Base-by-base conservation (phyloP, 2,888 invertebrate species). In the Coenonympha glycerion region DNA sequence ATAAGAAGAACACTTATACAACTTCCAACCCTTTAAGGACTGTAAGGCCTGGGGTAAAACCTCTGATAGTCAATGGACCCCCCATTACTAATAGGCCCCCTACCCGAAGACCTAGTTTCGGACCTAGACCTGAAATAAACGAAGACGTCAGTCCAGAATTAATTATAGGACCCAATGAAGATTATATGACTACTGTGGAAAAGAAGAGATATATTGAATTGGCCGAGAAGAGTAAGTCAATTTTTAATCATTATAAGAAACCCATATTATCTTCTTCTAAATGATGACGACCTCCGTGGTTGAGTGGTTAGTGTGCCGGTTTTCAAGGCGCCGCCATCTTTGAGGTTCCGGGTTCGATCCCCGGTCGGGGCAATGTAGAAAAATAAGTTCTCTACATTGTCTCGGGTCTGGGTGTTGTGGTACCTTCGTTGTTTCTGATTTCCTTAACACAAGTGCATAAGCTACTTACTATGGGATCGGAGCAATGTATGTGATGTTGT, bases 211-310 rank as follows among this genome's bases (percentile, higher is more conserved):
- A 75, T 9, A 60, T 71, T 0, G 73, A 79, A n/a, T 41, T 78
- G 2, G 69, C 78, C 21, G 85, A 85, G 26, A 69, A 62, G 53
- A 80, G 85, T 85, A 56, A 79, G 83, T n/a, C n/a, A 3, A 6
- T 24, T 24, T 24, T 24, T 24, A 24, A 24, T 6, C 2, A 24
- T 6, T 24, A 24, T 8, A 8, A n/a, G n/a, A n/a, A n/a, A n/a
- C n/a, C n/a, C n/a, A n/a, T n/a, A n/a, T n/a, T n/a, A n/a, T n/a
- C n/a, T n/a, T n/a, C n/a, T n/a, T n/a, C n/a, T n/a, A n/a, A n/a
- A n/a, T n/a, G n/a, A n/a, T n/a, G n/a, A n/a, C n/a, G n/a, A n/a
- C n/a, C n/a, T n/a, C n/a, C n/a, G n/a, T n/a, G n/a, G n/a, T n/a
- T n/a, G n/a, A n/a, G n/a, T n/a, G n/a, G n/a, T n/a, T n/a, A n/a